A percentile compares a stretch with the other conserved stretches of the same genome.
Conservation (phyloP, 2,797 vertebrate genomes). For the Falco cherrug region DNA sequence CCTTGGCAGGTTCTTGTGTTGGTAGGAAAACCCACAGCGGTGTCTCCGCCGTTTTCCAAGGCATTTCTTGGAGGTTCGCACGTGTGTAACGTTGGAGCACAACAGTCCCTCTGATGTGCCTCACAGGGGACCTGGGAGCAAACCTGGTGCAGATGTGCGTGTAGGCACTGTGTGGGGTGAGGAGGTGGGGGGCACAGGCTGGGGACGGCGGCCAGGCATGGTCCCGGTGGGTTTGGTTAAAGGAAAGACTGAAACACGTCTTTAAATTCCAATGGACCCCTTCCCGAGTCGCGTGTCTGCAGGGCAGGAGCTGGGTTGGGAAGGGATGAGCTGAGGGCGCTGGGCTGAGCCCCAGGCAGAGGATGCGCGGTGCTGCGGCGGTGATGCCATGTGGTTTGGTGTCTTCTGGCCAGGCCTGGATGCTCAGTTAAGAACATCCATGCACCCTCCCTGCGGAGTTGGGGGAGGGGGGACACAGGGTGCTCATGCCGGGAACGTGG, state of each 20-base stretch:
- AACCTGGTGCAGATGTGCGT: not conserved
- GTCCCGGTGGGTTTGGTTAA: not conserved
- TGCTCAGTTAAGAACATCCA: accelerated
- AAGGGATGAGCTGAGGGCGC: not conserved
- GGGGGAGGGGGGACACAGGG: not conserved
- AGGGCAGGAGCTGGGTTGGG: not conserved
- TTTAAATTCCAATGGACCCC: not conserved
- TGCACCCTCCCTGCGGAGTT: not conserved
- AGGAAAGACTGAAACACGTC: not conserved
- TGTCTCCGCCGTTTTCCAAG: not conserved
- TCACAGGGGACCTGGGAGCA: not conserved
- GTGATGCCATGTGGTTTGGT: accelerated
- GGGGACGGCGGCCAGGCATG: accelerated
- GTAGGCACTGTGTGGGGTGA: accelerated
- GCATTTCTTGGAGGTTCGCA: not conserved
- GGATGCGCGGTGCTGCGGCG: accelerated
- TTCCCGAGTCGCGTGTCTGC: accelerated
- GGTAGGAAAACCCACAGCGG: not conserved
- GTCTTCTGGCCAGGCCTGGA: not conserved
- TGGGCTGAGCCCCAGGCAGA: not conserved
- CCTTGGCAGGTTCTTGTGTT: not conserved
- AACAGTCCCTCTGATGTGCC: not conserved
- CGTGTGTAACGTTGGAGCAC: not conserved
- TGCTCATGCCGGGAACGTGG: accelerated
- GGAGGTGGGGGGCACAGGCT: not conserved